Base-by-base conservation (phyloP, 2,797 vertebrate species). In the Carapus acus region DNA sequence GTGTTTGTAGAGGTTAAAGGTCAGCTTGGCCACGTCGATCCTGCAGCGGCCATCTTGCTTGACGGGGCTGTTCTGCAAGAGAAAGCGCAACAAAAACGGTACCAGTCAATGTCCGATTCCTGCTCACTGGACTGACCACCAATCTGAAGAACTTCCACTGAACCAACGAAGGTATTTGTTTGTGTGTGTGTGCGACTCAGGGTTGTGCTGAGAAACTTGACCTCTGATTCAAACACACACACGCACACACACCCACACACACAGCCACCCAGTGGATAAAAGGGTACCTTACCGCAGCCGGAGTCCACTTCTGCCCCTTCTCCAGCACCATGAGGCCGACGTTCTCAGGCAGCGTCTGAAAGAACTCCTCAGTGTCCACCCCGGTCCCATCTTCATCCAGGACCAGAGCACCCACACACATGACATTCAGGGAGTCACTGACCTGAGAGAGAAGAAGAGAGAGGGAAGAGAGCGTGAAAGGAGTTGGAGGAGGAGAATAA, bases 1-100 rank as follows among this genome's bases (percentile, higher is more conserved):
- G 74, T 87, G 88, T 81, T 97, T 98, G 76, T 97, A 97, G 19
- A 98, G 86, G 78, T 95, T 90, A 0, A 97, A 91, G 1, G 92
- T 94, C 66, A 97, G 18, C 0, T 86, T 89, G 36, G 90, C 94
- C 8, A 98, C 90, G 5, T 97, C 91, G 1, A 90, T 93, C 77
- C 39, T 68, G 51, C 54, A 68, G 2, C 71, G 75, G 16, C 71
- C 70, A 58, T 83, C 54, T 12, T 76, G 52, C 38, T 71, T 85
- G 74, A 80, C 71, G 17, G 71, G 76, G 1, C 67, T 63, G 0
- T 18, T 80, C 90, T 89, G 61, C 16, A 31, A 54, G 48, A 8
- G 19, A 48, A 44, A 49, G n/a, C 12, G 34, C 9, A 43, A 63
- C 29, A 57, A 0, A 20, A 40, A 12, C 15, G 13, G 14, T 23